These are phyloP conservation scores for Metalampra italica DNA, from an alignment of 2,888 invertebrate species.

Conservation along the genomic window DNA sequence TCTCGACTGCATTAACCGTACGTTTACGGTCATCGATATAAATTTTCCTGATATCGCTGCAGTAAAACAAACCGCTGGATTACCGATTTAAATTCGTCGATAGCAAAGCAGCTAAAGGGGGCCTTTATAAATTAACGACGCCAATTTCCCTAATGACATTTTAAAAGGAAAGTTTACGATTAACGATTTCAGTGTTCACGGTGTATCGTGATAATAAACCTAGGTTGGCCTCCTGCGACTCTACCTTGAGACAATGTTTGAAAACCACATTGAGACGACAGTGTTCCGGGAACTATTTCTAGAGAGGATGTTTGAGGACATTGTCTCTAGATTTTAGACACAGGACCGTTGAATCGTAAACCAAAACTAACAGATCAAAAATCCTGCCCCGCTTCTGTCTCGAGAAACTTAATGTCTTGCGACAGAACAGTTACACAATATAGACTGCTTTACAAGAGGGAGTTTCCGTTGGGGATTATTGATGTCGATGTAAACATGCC, in stretches of 20 bases:
- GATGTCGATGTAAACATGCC: not conserved
- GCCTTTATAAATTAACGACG: constrained; percentile 71
- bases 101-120: constrained; percentile 63
- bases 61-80: constrained; percentile 73
- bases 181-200: constrained; percentile 45
- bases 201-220: constrained; percentile 31
- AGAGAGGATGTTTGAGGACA: no score
- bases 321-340: no score
- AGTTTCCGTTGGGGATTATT: not conserved
- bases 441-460: no score
- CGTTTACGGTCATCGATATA: constrained; percentile 52
- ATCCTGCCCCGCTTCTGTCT: no score
- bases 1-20: constrained; percentile 44
- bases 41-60: constrained; percentile 58
- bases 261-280: no score
- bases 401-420: no score
- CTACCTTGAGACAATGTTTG: not conserved
- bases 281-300: no score
- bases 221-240: not conserved
- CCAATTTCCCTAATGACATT: constrained; percentile 76
- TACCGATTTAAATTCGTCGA: constrained; percentile 71
- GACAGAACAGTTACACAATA: no score
- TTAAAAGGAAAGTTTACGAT: constrained; percentile 74
- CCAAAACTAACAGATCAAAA: no score
- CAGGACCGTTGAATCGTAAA: no score